Conservation (phyloP, 2,888 invertebrate genomes). For the Pimpla rufipes region DNA sequence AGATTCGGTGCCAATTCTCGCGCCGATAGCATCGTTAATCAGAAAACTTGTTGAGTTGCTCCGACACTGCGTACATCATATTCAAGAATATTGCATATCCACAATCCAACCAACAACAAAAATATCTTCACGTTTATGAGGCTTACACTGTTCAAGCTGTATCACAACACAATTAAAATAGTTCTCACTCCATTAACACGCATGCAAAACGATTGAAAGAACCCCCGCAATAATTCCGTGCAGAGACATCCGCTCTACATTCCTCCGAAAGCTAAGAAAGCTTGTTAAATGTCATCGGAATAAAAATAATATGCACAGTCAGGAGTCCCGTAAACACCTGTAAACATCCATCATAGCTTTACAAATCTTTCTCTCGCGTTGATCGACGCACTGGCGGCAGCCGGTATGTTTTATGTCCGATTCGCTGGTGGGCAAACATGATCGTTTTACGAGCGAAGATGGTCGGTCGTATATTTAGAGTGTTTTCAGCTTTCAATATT, state of each 20-base stretch:
- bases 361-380: neutral
- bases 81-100: neutral
- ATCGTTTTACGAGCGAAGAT: slow-evolving; percentile 15
- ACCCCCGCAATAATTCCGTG: too few relatives aligned
- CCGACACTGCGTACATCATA: neutral
- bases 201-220: too few relatives aligned
- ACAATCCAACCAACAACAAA: neutral
- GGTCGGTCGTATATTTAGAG: slow-evolving; percentile 56
- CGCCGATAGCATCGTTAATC: neutral
- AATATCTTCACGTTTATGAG: too few relatives aligned
- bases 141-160: too few relatives aligned
- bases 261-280: too few relatives aligned
- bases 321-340: neutral
- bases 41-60: neutral
- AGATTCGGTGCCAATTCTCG: neutral
- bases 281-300: neutral
- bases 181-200: too few relatives aligned
- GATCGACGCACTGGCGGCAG: slow-evolving; percentile 2
- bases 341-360: slow-evolving; percentile 7
- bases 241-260: too few relatives aligned
- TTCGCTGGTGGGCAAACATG: slow-evolving; percentile 29
- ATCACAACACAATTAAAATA: too few relatives aligned
- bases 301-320: neutral
- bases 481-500: slow-evolving; percentile 53
- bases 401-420: slow-evolving; percentile 38